Evolutionary conservation across 2,113 vertebrate genomes (phyloP), one percentile per base, ranked within the genome.

Genomic region (Morone chrysops): DNA sequence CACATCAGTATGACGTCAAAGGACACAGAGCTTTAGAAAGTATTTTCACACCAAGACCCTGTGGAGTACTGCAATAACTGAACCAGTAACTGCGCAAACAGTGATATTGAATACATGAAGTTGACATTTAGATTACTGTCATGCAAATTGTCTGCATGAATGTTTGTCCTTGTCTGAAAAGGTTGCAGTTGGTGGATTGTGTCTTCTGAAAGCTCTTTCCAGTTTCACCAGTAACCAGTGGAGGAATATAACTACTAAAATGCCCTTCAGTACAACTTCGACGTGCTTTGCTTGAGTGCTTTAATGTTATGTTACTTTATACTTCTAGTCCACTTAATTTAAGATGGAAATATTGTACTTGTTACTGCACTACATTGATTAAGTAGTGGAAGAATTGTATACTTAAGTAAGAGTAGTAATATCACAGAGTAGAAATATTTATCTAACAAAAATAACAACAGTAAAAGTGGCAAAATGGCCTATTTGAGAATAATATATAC

Each of bases 1-100:
- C 45, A 76, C 74, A 82, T 63, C 63, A n/a, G 40, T 47, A 20
- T 86, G 75, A 86, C 73, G 85, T 82, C 78, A 74, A 67, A 79
- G 76, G 66, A 77, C 69, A 51, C 63, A 20, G 22, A 53, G 74
- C 22, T 82, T 82, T 79, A n/a, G 66, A 31, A 68, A 90, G 59
- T 85, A 56, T 67, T 84, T 81, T 89, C 68, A 80, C 69, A 79
- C 47, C 22, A 4, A 14, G 31, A 69, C 65, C 61, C 53, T 1
- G 45, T 59, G 36, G 63, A 85, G 75, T 60, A 45, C 47, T 60
- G 60, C 63, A 40, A 45, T 57, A 80, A 75, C 51, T 36, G 25
- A 84, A 50, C 10, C 48, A 51, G 41, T 56, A 31, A 16, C 43
- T 57, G 48, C 22, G n/a, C 61, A 76, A 73, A 74, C 68, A 60